Evolutionary conservation across 2,113 vertebrate species (phyloP).

Genomic region (Gadus macrocephalus): DNA sequence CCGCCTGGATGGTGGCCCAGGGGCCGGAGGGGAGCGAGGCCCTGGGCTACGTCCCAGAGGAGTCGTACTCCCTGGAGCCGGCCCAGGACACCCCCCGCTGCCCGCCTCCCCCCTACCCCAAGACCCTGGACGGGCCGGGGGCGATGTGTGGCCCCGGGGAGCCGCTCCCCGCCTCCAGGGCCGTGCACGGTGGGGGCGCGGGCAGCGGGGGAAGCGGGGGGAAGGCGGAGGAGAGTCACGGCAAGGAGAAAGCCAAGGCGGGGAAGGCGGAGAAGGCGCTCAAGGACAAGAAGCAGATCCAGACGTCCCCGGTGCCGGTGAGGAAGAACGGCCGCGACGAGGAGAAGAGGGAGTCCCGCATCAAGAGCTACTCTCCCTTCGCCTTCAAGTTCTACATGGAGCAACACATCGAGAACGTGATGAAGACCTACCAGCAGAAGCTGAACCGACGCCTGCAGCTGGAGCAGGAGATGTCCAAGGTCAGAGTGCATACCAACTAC

Average conservation of each 20-base stretch:
- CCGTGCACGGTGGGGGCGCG: conserved; percentile 9
- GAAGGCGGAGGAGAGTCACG: conserved; percentile 55
- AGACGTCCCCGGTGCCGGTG: conserved; percentile 91
- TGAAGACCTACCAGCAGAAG: conserved; percentile 98
- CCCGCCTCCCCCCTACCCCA: conserved; percentile 91
- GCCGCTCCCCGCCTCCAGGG: conserved; percentile 19
- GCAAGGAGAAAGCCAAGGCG: conserved; percentile 78
- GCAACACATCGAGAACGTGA: conserved; percentile 95
- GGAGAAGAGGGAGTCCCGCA: conserved; percentile 94
- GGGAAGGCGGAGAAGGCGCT: conserved; percentile 78
- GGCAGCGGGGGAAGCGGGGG: conserved; percentile 57
- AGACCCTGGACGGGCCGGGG: conserved; percentile 75
- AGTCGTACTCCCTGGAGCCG: conserved; percentile 75
- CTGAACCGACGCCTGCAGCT: conserved; percentile 89
- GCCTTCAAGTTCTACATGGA: conserved; percentile 99
- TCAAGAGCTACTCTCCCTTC: conserved; percentile 96
- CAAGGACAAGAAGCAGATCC: conserved; percentile 97
- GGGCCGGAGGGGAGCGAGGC: conserved; percentile 73
- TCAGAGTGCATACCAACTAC: conserved; percentile 44
- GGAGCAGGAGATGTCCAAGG: conserved; percentile 98
- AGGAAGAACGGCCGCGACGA: conserved; percentile 87
- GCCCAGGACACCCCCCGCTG: conserved; percentile 81
- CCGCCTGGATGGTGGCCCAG: conserved; percentile 84
- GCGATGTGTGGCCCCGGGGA: conserved; percentile 49
- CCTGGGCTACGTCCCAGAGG: conserved; percentile 73